Evolutionary conservation across 2,888 invertebrate species (phyloP), one percentile per base, ranked within the genome.

Genomic region (Encarsia formosa): DNA sequence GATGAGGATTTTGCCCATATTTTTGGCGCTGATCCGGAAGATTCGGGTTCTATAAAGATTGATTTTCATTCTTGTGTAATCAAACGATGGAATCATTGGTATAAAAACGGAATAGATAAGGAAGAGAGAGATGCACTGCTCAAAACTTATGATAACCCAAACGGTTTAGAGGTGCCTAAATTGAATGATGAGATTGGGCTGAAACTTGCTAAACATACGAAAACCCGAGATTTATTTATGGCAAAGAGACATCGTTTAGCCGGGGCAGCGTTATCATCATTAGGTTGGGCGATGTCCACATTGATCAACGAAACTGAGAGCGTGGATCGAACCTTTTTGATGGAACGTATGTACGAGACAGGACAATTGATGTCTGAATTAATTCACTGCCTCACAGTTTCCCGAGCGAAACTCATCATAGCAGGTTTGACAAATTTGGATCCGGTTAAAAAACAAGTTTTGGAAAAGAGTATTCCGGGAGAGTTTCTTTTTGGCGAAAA

Each of bases 401-500:
- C 52, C 1, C 26, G 58, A 15, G 53, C 38, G 13, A 37, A 48
- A 2, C 24, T 59, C 9, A 44, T 59, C 8, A n/a, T 49, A 3
- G 51, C 55, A 11, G 55, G 55, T 1, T 32, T 51, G 1, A 44
- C 54, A 3, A 58, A 55, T 9, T 45, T 55, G 18, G 15, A 43
- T 8, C 5, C 5, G 11, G 11, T 8, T 8, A 26, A 26, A 26
- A 34, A 32, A 8, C 43, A 45, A 3, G n/a, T 56, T 11, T 19
- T 59, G 5, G 47, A 56, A 34, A 44, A 51, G 2, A 29, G 53
- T 2, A 52, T 48, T 19, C 15, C 49, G 15, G 54, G 56, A 15
- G 35, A 35, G 1, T 41, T 22, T 8, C 29, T 60, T 3, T 57
- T 56, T 32, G 57, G 58, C 1, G 22, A 50, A 5, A 26, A 44